Conservation (phyloP, 2,113 vertebrate species). For the Ophthalmolycus amberensis region DNA sequence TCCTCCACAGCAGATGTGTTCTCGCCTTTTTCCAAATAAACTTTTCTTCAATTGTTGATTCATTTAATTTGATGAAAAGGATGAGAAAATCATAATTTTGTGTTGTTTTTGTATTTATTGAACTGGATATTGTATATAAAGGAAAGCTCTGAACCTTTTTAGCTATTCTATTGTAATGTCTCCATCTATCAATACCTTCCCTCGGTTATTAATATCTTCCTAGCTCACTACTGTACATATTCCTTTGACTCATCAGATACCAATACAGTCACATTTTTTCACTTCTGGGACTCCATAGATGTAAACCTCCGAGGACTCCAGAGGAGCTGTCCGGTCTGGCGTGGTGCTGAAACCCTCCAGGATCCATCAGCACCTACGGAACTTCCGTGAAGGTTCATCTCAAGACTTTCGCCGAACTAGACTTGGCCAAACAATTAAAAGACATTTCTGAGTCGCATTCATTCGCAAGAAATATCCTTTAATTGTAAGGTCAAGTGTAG, state of each 20-base stretch:
- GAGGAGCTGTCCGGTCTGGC: slow-evolving; percentile 67
- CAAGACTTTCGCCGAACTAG: slow-evolving; percentile 34
- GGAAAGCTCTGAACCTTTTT: neutral
- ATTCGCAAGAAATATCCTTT: slow-evolving; percentile 87
- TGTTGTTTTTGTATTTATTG: neutral
- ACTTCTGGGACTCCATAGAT: neutral
- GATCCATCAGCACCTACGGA: slow-evolving; percentile 25
- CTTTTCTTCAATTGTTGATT: neutral
- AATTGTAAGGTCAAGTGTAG: slow-evolving; percentile 86
- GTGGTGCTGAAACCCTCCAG: slow-evolving; percentile 60
- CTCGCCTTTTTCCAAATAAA: neutral
- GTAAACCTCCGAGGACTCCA: neutral
- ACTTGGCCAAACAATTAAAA: slow-evolving; percentile 86
- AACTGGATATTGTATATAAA: neutral
- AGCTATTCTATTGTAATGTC: too few relatives aligned
- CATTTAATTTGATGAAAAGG: neutral
- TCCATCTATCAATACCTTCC: neutral
- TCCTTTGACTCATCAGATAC: neutral
- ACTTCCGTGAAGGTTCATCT: neutral
- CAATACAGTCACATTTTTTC: neutral
- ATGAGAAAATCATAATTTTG: neutral
- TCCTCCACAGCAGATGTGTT: neutral
- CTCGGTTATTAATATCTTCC: neutral
- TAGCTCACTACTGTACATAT: neutral
- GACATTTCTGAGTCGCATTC: slow-evolving; percentile 81